Evolutionary conservation across 2,888 invertebrate genomes (phyloP), one percentile per base, ranked within the genome.

Genomic region (Oscheius sp.): DNA sequence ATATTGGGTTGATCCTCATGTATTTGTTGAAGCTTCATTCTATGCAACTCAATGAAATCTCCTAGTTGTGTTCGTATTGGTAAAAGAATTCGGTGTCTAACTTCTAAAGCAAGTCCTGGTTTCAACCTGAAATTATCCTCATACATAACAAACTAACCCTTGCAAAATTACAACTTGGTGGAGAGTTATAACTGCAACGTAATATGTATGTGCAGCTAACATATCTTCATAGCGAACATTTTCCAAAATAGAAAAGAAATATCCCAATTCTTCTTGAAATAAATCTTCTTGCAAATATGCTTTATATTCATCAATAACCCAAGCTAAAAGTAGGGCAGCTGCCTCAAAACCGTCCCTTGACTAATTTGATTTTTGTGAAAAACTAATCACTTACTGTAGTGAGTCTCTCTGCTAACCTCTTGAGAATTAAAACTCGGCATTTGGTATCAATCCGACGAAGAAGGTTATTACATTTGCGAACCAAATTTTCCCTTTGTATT

Each of bases 251-350:
- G 26, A 9, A 33, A 41, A 45, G 36, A 67, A 57, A 5, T 41
- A 26, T 2, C 57, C 57, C 8, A 59, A 28, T 33, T 67, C 67
- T 30, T 45, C 45, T 26, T 50, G 32, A 26, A 67, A 67, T 12
- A 47, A 20, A 4, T n/a, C 14, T 12, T 33, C 49, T 3, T 28
- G 1, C 17, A 67, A n/a, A 22, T 45, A 44, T 3, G 17, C 36
- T 22, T 38, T 45, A 36, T 57, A 67, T 24, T 20, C n/a, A 45
- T 67, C 67, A 1, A 67, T 12, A 5, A 67, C 24, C 67, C 67
- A 67, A n/a, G 67, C 67, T 17, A 67, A 38, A 1, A 67, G 45
- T 20, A 59, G 28, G 9, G 56, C 17, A 9, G 32, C 28, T n/a
- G 38, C 44, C 14, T 54, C 26, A n/a, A 45, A 33, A 12, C n/a